A percentile compares a stretch with the other conserved stretches of the same genome.
These are phyloP conservation scores for Hipposideros larvatus DNA, from an alignment of 2,797 vertebrate species.

Conservation along the genomic window DNA sequence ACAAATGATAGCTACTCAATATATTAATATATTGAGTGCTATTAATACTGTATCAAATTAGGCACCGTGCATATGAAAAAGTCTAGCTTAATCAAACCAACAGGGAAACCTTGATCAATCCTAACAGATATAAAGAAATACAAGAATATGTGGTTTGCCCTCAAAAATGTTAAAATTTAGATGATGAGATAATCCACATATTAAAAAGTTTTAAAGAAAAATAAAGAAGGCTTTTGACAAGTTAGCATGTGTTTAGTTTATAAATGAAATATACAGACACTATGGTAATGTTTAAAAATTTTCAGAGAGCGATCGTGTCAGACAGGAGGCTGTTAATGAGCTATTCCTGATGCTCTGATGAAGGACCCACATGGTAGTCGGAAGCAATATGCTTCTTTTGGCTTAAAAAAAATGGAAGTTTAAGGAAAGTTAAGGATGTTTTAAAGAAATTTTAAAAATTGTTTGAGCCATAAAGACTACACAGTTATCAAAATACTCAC, in stretches of 20 bases:
- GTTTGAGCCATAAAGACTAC: slow-evolving; percentile 12
- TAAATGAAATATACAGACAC: neutral
- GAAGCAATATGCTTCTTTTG: neutral
- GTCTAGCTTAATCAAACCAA: neutral
- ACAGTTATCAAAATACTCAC: neutral
- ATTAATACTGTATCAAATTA: neutral
- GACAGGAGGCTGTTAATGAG: neutral
- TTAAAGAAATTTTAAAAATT: neutral
- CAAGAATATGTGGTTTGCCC: neutral
- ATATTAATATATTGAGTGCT: neutral
- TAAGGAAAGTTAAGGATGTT: neutral
- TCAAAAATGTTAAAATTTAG: neutral
- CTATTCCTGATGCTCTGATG: neutral
- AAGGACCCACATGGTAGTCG: neutral
- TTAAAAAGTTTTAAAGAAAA: neutral
- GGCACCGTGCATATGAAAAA: neutral
- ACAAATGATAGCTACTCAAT: neutral
- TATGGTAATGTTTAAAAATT: neutral
- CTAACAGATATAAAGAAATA: neutral
- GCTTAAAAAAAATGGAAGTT: neutral
- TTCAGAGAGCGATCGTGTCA: neutral
- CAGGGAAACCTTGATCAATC: neutral
- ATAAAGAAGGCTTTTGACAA: neutral
- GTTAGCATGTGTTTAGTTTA: neutral
- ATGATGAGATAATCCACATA: neutral